Percentiles rank a stretch among this genome's conserved stretches.
Evolutionary conservation across 2,797 vertebrate species (phyloP).

Genomic region (Lateolabrax maculatus): DNA sequence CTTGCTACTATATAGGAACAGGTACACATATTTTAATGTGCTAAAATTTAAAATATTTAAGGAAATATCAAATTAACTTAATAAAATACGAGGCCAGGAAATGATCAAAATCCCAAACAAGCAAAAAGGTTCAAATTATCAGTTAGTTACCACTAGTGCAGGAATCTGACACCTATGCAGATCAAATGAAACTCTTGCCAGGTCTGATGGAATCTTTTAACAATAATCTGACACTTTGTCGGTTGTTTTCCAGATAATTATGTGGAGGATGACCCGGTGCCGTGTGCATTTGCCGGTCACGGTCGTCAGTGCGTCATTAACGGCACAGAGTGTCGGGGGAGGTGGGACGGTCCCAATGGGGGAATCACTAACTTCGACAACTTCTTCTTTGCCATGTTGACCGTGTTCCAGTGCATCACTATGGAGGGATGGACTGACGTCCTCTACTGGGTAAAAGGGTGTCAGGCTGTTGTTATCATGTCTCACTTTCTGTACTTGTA

Average conservation of each 20-base stretch:
- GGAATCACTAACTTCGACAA: conserved; percentile 99
- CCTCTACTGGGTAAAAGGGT: conserved; percentile 87
- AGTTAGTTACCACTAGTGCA: no score
- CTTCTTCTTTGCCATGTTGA: conserved; percentile 99
- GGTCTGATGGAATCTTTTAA: no score
- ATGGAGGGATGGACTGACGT: conserved; percentile 99
- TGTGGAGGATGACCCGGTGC: conserved; percentile 96
- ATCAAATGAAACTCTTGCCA: neutral
- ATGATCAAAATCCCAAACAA: no score
- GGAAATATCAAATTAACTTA: neutral
- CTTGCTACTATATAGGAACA: conserved; percentile 89
- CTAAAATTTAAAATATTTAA: neutral
- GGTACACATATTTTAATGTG: conserved; percentile 66
- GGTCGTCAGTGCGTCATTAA: conserved; percentile 93
- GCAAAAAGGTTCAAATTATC: no score
- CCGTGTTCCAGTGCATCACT: conserved; percentile 98
- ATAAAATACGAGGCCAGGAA: no score
- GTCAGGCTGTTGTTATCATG: neutral
- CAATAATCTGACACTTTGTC: no score
- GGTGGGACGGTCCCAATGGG: conserved; percentile 96
- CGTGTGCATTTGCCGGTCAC: conserved; percentile 95
- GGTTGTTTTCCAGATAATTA: conserved; percentile 85
- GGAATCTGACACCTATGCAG: neutral
- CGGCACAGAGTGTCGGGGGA: conserved; percentile 91
- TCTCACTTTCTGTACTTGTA: conserved; percentile 50